phyloP scores from a whole-genome alignment of 2,797 vertebrate species.

The Esox lucius region DNA sequence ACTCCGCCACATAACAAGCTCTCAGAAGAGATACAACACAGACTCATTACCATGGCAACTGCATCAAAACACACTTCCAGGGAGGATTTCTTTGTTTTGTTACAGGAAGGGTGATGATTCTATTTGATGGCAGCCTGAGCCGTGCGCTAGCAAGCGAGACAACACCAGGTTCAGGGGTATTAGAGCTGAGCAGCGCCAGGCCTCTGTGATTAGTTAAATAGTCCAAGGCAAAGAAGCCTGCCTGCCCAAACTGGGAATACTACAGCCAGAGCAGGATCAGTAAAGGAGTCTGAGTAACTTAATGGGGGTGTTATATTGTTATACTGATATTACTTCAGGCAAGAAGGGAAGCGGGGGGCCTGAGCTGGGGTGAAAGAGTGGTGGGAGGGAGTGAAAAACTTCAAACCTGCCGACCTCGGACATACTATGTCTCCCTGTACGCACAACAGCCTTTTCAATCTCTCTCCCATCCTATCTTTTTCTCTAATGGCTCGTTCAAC shows the following conservation, averaged over 20 bases:
- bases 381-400: conserved; percentile 49
- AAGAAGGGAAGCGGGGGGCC: conserved; percentile 51
- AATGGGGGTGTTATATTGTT: conserved; percentile 74
- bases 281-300: conserved; percentile 70
- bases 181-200: conserved; percentile 49
- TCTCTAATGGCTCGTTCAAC: conserved; percentile 18
- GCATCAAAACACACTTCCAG: conserved; percentile 93
- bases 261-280: conserved; percentile 51
- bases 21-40: conserved; percentile 94
- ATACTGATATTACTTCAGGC: conserved; percentile 60
- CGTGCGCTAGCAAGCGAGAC: conserved; percentile 56
- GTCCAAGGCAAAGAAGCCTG: conserved; percentile 45
- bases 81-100: conserved; percentile 95
- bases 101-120: conserved; percentile 91
- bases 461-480: not conserved
- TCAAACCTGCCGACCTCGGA: conserved; percentile 41
- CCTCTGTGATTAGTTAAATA: conserved; percentile 67
- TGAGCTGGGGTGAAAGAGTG: conserved; percentile 24
- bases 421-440: conserved; percentile 30
- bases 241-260: conserved; percentile 64
- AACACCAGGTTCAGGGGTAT: conserved; percentile 69
- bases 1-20: conserved; percentile 98
- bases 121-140: conserved; percentile 90
- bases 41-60: conserved; percentile 94
- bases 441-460: conserved; percentile 6